Conservation (phyloP, 92 coral and sea anemone genomes). For the Porites rus region DNA sequence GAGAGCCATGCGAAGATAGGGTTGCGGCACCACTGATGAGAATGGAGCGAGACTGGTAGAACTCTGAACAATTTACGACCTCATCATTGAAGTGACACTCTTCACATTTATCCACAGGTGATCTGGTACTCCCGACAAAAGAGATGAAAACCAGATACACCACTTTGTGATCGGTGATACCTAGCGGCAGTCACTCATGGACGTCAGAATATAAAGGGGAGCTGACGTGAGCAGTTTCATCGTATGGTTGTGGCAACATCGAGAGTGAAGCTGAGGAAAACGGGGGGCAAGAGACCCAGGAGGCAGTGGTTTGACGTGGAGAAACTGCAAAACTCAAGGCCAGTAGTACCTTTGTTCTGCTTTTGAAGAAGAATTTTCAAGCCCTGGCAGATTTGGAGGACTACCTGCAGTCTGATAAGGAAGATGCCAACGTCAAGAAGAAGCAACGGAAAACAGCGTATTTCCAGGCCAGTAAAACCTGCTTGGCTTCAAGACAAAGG, state of each 20-base stretch:
- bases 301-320: neutral
- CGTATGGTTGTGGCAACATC: conserved; percentile 16
- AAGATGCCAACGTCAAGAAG: neutral
- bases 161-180: neutral
- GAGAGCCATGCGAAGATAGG: conserved; percentile 29
- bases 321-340: neutral
- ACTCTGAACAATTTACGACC: conserved; percentile 12
- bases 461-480: conserved; percentile 6
- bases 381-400: conserved; percentile 24
- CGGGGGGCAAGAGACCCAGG: neutral
- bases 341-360: neutral
- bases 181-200: conserved; percentile 18
- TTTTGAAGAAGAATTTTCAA: conserved; percentile 13
- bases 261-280: conserved; percentile 20
- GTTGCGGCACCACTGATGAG: conserved; percentile 26
- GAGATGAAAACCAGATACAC: conserved; percentile 36
- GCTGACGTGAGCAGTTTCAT: conserved; percentile 33
- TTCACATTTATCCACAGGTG: conserved; percentile 13
- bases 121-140: conserved; percentile 19
- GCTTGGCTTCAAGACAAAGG: neutral
- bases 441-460: conserved; percentile 1
- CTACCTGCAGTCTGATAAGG: neutral
- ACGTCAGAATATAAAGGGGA: conserved; percentile 17
- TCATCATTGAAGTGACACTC: conserved; percentile 20
- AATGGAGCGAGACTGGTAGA: conserved; percentile 10